Evolutionary conservation across 2,113 vertebrate species (phyloP).

Genomic region (Gavia stellata): DNA sequence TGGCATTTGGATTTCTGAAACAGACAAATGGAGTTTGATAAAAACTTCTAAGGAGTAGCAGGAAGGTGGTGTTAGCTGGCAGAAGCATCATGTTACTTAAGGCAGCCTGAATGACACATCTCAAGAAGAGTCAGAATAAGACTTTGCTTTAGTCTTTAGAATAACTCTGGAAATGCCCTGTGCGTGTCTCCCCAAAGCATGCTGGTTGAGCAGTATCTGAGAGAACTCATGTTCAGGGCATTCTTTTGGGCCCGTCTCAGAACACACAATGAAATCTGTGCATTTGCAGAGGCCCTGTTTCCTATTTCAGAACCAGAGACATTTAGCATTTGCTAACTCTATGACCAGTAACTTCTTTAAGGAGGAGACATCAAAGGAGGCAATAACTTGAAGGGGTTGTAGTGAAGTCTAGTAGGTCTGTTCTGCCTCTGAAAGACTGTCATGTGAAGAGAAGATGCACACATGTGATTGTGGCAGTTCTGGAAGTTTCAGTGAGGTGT

Average conservation of each 20-base stretch:
- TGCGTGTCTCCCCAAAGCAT: not conserved
- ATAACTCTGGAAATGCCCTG: not conserved
- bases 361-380: not conserved
- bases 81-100: not conserved
- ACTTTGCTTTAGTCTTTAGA: not conserved
- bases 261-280: not conserved
- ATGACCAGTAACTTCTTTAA: not conserved
- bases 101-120: not conserved
- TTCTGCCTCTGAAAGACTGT: not conserved
- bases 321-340: not conserved
- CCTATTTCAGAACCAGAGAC: not conserved
- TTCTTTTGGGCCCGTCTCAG: not conserved
- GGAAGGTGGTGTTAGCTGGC: not conserved
- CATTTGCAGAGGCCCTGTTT: not conserved
- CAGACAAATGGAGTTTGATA: not conserved
- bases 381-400: not conserved
- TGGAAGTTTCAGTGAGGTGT: not conserved
- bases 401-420: not conserved
- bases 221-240: not conserved
- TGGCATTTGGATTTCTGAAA: not conserved
- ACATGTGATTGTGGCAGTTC: not conserved
- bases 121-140: not conserved
- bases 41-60: not conserved
- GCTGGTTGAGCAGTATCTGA: not conserved
- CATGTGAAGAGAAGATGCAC: not conserved